phyloP scores from a whole-genome alignment of 2,888 invertebrate genomes.

The Platycnemis pennipes region DNA sequence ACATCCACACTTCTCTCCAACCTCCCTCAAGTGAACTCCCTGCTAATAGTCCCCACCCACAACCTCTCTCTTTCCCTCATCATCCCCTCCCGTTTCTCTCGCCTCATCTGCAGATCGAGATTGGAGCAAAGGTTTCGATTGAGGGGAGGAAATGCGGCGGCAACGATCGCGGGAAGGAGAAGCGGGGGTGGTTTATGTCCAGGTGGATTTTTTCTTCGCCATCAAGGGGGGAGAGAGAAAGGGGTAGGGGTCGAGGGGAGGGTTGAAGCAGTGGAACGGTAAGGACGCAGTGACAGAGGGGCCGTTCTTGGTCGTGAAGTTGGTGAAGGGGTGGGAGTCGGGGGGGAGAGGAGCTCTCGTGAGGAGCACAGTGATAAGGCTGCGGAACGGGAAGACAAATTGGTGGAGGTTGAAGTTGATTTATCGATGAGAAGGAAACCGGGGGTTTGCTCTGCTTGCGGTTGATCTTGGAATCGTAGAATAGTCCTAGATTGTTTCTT shows the following conservation, averaged over 20 bases:
- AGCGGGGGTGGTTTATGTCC: background rate
- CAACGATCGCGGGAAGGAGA: background rate
- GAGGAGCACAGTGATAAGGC: slow-evolving; percentile 57
- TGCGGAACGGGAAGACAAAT: slow-evolving; percentile 51
- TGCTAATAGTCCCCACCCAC: slow-evolving; percentile 46
- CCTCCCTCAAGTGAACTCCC: background rate
- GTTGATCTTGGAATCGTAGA: slow-evolving; percentile 51
- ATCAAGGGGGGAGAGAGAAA: background rate
- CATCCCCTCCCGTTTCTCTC: background rate
- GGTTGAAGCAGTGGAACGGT: background rate
- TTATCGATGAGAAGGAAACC: slow-evolving; percentile 41
- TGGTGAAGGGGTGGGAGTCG: background rate
- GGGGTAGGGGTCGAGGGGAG: background rate
- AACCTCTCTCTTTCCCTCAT: background rate
- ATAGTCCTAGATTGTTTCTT: background rate
- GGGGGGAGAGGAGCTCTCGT: background rate
- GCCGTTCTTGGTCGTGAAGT: background rate
- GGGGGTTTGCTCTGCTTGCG: background rate
- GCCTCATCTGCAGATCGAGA: background rate
- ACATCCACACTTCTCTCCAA: background rate
- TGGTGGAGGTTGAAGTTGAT: slow-evolving; percentile 62
- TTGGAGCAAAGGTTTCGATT: background rate
- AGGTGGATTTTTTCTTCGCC: background rate
- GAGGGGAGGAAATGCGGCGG: background rate
- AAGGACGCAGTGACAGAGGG: background rate